Conservation (phyloP, 1,140 invertebrate genomes). For the Drosophila parvula region DNA sequence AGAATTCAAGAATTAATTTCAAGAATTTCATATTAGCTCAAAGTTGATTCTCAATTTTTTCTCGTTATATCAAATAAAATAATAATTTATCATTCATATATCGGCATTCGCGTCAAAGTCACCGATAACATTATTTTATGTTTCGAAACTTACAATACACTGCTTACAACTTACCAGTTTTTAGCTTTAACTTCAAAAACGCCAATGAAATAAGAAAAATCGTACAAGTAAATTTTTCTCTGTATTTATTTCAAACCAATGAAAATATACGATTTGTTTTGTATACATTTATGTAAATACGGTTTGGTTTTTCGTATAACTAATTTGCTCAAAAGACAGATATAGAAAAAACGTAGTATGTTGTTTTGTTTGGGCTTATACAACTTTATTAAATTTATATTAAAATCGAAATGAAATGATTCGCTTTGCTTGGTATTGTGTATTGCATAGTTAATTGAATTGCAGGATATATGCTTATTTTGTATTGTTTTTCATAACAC, state of each 20-base stretch:
- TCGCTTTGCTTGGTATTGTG: constrained; percentile 46
- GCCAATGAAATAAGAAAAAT: constrained; percentile 21
- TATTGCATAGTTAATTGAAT: constrained; percentile 50
- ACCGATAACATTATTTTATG: too few relatives aligned
- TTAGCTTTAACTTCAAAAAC: not conserved
- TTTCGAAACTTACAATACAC: too few relatives aligned
- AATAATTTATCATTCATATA: too few relatives aligned
- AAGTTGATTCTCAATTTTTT: too few relatives aligned
- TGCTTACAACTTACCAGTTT: too few relatives aligned
- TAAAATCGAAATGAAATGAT: constrained; percentile 66
- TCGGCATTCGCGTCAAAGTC: too few relatives aligned
- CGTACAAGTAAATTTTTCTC: constrained; percentile 43
- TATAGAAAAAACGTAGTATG: constrained; percentile 55
- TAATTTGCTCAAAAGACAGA: constrained; percentile 70
- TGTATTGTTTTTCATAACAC: constrained; percentile 20
- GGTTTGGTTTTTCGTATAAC: constrained; percentile 51
- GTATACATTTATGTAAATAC: constrained; percentile 64
- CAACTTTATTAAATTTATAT: constrained; percentile 49
- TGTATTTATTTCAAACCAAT: constrained; percentile 73
- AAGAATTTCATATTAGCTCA: too few relatives aligned
- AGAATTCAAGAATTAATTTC: not conserved
- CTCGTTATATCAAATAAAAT: too few relatives aligned
- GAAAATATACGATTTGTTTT: constrained; percentile 63
- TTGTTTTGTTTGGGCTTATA: constrained; percentile 61
- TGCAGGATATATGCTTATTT: constrained; percentile 22